phyloP scores from a whole-genome alignment of 2,113 vertebrate genomes.

The Cyanoliseus patagonus region DNA sequence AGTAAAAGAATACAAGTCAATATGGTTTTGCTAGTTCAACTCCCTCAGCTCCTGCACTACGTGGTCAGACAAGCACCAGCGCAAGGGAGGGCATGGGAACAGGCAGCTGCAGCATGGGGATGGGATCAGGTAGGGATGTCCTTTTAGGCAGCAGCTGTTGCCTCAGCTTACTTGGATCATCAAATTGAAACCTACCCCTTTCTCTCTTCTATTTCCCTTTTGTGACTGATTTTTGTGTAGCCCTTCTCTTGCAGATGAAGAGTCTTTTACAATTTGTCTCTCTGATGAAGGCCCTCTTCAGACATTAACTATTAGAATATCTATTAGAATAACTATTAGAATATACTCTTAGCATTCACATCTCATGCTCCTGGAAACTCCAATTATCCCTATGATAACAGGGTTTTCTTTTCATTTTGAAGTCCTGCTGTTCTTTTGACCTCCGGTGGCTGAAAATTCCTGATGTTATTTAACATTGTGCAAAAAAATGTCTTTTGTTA shows the following conservation, averaged over 20 bases:
- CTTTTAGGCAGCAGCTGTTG: background rate
- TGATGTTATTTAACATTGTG: background rate
- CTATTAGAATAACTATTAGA: background rate
- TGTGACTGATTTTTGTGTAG: background rate
- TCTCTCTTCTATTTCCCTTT: background rate
- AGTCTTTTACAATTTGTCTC: background rate
- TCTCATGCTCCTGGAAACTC: background rate
- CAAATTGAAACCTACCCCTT: background rate
- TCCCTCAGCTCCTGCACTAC: background rate
- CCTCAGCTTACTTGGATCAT: rapidly evolving
- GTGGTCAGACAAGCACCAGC: background rate
- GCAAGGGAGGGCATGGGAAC: background rate
- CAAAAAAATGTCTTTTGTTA: background rate
- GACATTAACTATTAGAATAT: background rate
- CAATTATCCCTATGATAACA: background rate
- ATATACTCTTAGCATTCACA: background rate
- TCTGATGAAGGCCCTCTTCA: background rate
- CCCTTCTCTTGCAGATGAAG: background rate
- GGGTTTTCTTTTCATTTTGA: background rate
- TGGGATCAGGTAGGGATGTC: background rate
- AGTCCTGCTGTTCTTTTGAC: background rate
- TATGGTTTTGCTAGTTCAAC: background rate
- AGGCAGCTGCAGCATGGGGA: background rate
- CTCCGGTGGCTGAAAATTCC: background rate
- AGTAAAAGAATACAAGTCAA: background rate